Evolutionary conservation across 2,797 vertebrate species (phyloP).

Genomic region (Sorex maritimensis): DNA sequence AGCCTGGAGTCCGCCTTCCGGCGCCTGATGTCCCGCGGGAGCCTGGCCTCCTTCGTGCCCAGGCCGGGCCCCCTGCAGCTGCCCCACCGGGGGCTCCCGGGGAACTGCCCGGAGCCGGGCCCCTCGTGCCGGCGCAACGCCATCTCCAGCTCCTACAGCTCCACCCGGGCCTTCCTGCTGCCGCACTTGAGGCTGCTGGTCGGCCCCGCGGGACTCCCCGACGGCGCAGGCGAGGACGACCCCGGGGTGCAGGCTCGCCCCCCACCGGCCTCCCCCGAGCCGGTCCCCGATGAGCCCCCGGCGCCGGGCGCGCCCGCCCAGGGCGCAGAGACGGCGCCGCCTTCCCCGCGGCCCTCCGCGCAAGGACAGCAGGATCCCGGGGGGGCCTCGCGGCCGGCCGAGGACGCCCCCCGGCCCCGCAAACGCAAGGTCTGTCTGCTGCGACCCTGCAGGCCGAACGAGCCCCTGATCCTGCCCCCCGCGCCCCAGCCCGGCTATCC

Average conservation of each 20-base stretch:
- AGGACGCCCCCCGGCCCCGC: conserved; percentile 88
- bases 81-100: too few species aligned
- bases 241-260: fast-evolving
- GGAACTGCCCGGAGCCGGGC: too few species aligned
- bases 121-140: conserved; percentile 33
- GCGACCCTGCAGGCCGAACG: conserved; percentile 88
- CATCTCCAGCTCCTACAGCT: conserved; percentile 74
- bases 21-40: neutral
- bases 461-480: conserved; percentile 93
- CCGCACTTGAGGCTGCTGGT: neutral
- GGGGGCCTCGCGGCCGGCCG: too few species aligned
- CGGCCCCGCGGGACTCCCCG: too few species aligned
- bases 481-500: conserved; percentile 93
- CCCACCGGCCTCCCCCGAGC: neutral
- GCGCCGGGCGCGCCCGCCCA: too few species aligned
- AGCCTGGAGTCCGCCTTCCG: neutral
- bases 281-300: neutral
- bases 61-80: conserved; percentile 70
- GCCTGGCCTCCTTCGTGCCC: conserved; percentile 62
- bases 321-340: neutral
- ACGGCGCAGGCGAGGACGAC: neutral
- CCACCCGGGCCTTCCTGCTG: neutral
- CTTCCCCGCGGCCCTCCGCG: too few species aligned
- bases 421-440: conserved; percentile 94
- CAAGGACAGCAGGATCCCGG: too few species aligned